These are phyloP conservation scores for human (Homo sapiens) DNA, from an alignment of 2,113 vertebrate species.

Conservation along the genomic window GRCh38 chr7:3715501-3716000, in stretches of 20 bases:
- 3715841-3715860: neutral
- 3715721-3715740: too few relatives aligned
- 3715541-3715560: neutral
- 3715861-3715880: neutral
- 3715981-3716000: neutral
- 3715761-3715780: neutral
- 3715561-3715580: neutral
- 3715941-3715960: neutral
- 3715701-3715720: neutral
- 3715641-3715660: neutral
- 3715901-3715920: neutral
- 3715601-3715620: neutral
- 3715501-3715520: neutral
- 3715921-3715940: neutral
- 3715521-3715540: neutral
- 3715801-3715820: fast-evolving
- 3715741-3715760: neutral
- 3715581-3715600: neutral
- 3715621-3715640: neutral
- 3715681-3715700: neutral
- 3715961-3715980: neutral
- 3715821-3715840: neutral
- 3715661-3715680: neutral
- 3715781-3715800: neutral
- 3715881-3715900: neutral